These are phyloP conservation scores for Scytalopus superciliaris DNA, from an alignment of 2,113 vertebrate species.

Conservation along the genomic window DNA sequence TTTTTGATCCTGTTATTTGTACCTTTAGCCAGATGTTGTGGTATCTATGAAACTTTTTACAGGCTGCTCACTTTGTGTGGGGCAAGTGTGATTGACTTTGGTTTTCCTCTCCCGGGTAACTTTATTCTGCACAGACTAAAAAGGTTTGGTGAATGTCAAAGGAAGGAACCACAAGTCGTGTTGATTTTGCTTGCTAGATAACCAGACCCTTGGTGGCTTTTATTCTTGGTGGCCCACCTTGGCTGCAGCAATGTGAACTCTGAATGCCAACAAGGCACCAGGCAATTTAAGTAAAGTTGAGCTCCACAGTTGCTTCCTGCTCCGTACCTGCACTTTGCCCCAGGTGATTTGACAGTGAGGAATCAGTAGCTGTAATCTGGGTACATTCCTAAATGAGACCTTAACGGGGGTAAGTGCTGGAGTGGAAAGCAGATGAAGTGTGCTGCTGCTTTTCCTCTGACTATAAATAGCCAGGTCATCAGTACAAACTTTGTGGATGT, in stretches of 20 bases:
- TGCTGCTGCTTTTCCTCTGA: not conserved
- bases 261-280: not conserved
- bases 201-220: not conserved
- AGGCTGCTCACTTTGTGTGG: slow-evolving; percentile 42
- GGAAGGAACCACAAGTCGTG: not conserved
- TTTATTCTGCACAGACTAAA: not conserved
- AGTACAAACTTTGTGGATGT: not conserved
- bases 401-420: not conserved
- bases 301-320: not conserved
- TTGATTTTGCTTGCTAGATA: not conserved
- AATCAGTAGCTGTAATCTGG: not conserved
- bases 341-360: not conserved
- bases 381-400: not conserved
- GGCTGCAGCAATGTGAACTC: not conserved
- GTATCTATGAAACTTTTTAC: slow-evolving; percentile 42
- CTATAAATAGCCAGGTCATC: slow-evolving; percentile 3
- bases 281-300: not conserved
- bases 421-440: not conserved
- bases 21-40: slow-evolving; percentile 20
- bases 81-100: not conserved
- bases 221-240: not conserved
- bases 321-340: not conserved
- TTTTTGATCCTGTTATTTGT: slow-evolving; percentile 46
- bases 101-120: slow-evolving; percentile 33
- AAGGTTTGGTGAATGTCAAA: not conserved